phyloP scores from a whole-genome alignment of 2,797 vertebrate genomes.

The Pseudochirops corinnae region DNA sequence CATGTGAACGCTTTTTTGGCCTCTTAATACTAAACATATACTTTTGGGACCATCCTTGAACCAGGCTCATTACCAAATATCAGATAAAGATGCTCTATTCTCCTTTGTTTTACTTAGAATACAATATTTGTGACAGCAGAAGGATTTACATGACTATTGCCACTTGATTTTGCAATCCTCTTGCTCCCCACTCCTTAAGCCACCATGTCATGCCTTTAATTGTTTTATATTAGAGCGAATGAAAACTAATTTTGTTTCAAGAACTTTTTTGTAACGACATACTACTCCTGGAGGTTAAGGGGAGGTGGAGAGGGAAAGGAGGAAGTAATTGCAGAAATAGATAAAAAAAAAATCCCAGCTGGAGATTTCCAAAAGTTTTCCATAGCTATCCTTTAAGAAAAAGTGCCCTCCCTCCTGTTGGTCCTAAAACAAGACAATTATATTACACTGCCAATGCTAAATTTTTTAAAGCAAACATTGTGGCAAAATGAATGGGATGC shows the following conservation, averaged over 20 bases:
- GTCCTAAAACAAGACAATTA: neutral
- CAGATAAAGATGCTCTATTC: neutral
- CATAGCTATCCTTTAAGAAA: neutral
- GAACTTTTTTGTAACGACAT: neutral
- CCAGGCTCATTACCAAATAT: slow-evolving; percentile 1
- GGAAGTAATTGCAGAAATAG: neutral
- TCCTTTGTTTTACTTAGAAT: neutral
- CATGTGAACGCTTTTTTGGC: slow-evolving; percentile 39
- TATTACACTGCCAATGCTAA: neutral
- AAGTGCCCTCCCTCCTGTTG: neutral
- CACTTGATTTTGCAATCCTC: neutral
- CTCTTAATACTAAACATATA: slow-evolving; percentile 36
- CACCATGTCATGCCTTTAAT: neutral
- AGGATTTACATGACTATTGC: neutral
- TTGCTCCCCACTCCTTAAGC: neutral
- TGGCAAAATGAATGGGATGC: neutral
- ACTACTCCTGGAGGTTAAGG: neutral
- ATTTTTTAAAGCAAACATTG: neutral
- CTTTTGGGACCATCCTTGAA: slow-evolving; percentile 33
- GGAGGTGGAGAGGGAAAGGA: neutral
- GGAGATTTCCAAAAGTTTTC: neutral
- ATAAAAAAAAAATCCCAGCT: neutral
- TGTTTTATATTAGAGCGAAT: neutral
- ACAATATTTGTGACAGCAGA: neutral
- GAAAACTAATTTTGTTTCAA: neutral